Evolutionary conservation across 2,797 vertebrate species (phyloP).

Genomic region (Sebastes iracundus): DNA sequence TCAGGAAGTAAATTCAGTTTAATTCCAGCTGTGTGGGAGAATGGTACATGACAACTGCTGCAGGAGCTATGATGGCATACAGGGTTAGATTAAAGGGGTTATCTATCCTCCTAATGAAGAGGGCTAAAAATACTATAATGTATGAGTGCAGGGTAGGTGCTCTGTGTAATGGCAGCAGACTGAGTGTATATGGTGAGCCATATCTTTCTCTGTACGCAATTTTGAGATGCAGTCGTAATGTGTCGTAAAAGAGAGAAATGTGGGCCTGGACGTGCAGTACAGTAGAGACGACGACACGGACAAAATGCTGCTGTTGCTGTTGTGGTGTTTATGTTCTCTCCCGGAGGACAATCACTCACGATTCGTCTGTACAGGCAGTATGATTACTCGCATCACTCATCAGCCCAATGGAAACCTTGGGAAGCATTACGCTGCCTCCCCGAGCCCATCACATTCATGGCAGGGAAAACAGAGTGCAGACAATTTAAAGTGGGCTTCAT

Average conservation of each 20-base stretch:
- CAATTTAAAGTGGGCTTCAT: constrained; percentile 14
- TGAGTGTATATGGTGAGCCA: neutral
- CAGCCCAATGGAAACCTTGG: constrained; percentile 56
- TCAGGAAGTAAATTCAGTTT: constrained; percentile 22
- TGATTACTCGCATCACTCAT: constrained; percentile 69
- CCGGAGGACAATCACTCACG: constrained; percentile 52
- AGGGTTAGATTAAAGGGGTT: neutral
- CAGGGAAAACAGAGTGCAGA: constrained; percentile 6
- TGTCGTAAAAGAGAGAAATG: constrained; percentile 11
- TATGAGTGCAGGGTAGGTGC: neutral
- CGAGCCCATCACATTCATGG: constrained; percentile 28
- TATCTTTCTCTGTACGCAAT: neutral
- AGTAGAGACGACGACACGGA: neutral
- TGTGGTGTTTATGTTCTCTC: constrained; percentile 20
- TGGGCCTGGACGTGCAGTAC: neutral
- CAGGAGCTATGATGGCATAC: neutral
- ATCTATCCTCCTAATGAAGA: neutral
- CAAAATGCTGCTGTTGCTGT: constrained; percentile 16
- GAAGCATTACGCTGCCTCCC: constrained; percentile 53
- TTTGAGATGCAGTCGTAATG: constrained; percentile 4
- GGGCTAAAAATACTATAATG: constrained; percentile 12
- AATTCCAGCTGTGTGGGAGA: constrained; percentile 2
- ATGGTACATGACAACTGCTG: neutral
- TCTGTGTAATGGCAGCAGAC: neutral
- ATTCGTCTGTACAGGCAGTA: constrained; percentile 49